A percentile compares a stretch with the other conserved stretches of the same genome.
Conservation (phyloP, 2,113 vertebrate species). For the Pongo abelii region DNA sequence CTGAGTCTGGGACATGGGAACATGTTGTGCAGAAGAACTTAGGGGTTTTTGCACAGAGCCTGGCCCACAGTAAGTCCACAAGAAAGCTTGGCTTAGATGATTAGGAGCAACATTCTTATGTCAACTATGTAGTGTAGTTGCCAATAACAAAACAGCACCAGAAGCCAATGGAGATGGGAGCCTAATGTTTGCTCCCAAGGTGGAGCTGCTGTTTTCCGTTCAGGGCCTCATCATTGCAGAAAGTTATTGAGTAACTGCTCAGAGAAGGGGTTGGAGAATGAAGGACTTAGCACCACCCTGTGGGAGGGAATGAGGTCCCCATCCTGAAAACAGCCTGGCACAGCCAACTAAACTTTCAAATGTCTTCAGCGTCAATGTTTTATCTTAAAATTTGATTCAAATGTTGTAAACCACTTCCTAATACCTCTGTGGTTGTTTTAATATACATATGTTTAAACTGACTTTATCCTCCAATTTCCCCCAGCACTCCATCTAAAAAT, state of each 20-base stretch:
- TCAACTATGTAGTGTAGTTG: fast-evolving
- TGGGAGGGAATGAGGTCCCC: background rate
- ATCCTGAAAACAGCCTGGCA: background rate
- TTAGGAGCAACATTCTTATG: background rate
- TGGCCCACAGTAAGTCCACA: background rate
- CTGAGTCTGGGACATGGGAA: background rate
- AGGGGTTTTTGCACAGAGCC: background rate
- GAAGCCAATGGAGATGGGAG: background rate
- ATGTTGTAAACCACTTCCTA: background rate
- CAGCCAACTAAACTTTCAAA: background rate
- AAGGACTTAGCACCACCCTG: background rate
- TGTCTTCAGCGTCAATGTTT: background rate
- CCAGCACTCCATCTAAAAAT: background rate
- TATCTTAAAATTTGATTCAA: background rate
- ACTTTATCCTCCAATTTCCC: background rate
- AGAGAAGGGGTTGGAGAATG: background rate
- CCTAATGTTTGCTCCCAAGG: background rate
- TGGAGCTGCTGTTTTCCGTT: background rate
- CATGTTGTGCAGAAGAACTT: background rate
- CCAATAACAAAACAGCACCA: background rate
- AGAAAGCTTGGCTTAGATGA: background rate
- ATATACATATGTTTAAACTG: background rate
- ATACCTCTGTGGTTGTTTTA: background rate
- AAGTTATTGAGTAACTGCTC: background rate
- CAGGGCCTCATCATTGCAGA: background rate